Evolutionary conservation across 2,888 invertebrate genomes (phyloP), one percentile per base, ranked within the genome.

Genomic region (Drosophila setosimentum): DNA sequence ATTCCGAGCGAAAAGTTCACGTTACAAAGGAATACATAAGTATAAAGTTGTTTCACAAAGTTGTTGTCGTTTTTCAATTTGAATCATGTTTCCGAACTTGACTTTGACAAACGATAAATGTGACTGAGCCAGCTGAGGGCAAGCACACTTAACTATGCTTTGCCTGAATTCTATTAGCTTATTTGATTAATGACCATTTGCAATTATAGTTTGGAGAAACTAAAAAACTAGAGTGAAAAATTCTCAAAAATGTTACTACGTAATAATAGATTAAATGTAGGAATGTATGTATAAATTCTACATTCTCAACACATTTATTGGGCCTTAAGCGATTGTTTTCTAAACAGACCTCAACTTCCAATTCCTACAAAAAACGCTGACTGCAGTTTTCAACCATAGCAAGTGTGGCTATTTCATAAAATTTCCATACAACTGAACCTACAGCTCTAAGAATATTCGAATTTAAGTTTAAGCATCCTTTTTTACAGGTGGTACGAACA

Each of bases 121-220:
- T 42, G 8, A 24, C 42, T 53, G n/a, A 10, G 35, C 10, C 33
- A 40, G 48, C 35, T 21, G 11, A 27, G 18, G 45, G 21, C 33
- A 58, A 48, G 33, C 11, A 27, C 30, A 29, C 33, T 24, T 11
- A 29, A 33, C 10, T 24, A 29, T 68, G 57, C 63, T 27, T 30
- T 18, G 49, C 30, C 60, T 40, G 53, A 61, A 62, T 67, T 48
- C 53, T 16, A 58, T 58, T 67, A 76, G 51, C 65, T 76, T 70
- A 70, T 80, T 82, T 80, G 68, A 80, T 74, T 80, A 80, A 80
- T 76, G 73, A 54, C 16, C 7, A 29, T 49, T 45, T 51, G 21
- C 27, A 42, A 50, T 37, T 18, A 24, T 24, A 33, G 21, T 48
- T 49, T 50, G 33, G 8, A 32, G 53, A 49, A 16, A 5, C 16